phyloP scores from a whole-genome alignment of 2,888 invertebrate genomes.

The Seira musarum region DNA sequence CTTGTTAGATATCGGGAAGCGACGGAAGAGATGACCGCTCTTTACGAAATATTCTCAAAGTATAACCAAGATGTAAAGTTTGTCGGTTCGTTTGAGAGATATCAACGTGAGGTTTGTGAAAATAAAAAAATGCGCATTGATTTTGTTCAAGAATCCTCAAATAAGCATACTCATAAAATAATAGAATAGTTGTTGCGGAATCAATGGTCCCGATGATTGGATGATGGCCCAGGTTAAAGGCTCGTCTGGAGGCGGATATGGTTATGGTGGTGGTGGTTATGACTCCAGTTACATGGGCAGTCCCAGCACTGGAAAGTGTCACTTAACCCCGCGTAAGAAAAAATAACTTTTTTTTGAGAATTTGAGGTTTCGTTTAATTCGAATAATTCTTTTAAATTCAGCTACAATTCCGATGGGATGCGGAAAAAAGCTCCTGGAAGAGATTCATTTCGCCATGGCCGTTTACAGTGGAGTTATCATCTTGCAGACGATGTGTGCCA shows the following conservation, averaged over 20 bases:
- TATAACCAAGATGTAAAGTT: conserved; percentile 60
- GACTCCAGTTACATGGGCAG: conserved; percentile 30
- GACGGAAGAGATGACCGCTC: conserved; percentile 61
- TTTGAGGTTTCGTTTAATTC: too few relatives aligned
- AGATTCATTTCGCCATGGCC: conserved; percentile 40
- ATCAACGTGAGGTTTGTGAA: conserved; percentile 63
- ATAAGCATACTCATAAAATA: too few relatives aligned
- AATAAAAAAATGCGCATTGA: too few relatives aligned
- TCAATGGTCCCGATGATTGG: conserved; percentile 68
- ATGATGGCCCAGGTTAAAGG: conserved; percentile 58
- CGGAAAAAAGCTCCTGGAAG: conserved; percentile 58
- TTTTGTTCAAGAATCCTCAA: too few relatives aligned
- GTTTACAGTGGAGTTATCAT: conserved; percentile 51
- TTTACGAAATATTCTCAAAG: conserved; percentile 63
- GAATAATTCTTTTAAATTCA: background rate
- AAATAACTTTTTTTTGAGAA: too few relatives aligned
- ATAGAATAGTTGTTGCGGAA: conserved; percentile 65
- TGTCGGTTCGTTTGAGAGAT: conserved; percentile 63
- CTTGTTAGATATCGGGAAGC: conserved; percentile 58
- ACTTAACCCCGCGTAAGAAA: conserved; percentile 53
- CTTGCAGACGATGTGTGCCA: conserved; percentile 44
- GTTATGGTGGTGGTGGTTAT: background rate
- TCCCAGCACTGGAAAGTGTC: conserved; percentile 67
- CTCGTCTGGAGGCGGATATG: background rate
- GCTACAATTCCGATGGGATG: conserved; percentile 66